Percentiles rank a stretch among this genome's conserved stretches.
Conservation (phyloP, 2,113 vertebrate species). For the Acinonyx jubatus region DNA sequence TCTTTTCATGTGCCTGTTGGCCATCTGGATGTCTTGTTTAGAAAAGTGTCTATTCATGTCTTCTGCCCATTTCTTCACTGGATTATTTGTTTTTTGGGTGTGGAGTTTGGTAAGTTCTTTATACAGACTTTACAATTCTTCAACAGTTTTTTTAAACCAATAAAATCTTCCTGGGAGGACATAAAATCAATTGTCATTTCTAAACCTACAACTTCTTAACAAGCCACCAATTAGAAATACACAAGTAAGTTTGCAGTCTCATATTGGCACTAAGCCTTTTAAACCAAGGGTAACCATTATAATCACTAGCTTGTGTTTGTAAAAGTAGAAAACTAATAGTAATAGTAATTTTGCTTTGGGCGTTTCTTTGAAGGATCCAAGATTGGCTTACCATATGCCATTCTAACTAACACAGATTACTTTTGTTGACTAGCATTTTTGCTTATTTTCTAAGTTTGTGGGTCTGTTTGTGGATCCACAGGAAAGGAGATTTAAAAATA, state of each 20-base stretch:
- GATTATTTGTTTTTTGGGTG: too few species aligned
- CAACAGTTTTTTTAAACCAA: background rate
- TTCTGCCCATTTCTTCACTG: too few species aligned
- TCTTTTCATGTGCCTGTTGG: too few species aligned
- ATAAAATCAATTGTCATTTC: conserved; percentile 7
- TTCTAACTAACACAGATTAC: conserved; percentile 3
- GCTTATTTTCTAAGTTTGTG: background rate
- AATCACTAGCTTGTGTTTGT: background rate
- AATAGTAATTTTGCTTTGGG: conserved; percentile 1
- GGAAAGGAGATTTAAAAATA: conserved; percentile 61
- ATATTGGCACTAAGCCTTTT: background rate
- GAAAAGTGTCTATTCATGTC: too few species aligned
- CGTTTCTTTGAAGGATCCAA: conserved; percentile 19
- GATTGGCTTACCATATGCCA: background rate
- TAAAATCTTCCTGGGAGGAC: background rate
- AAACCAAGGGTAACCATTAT: background rate
- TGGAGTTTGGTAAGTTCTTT: too few species aligned
- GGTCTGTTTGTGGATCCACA: background rate
- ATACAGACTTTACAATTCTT: background rate
- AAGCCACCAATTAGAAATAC: background rate
- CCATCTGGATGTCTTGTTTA: too few species aligned
- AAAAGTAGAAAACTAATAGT: background rate
- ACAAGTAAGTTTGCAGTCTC: background rate
- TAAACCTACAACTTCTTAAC: conserved; percentile 32
- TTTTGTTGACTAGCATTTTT: background rate